Conservation (phyloP, 2,797 vertebrate species). For the Antrozous pallidus region DNA sequence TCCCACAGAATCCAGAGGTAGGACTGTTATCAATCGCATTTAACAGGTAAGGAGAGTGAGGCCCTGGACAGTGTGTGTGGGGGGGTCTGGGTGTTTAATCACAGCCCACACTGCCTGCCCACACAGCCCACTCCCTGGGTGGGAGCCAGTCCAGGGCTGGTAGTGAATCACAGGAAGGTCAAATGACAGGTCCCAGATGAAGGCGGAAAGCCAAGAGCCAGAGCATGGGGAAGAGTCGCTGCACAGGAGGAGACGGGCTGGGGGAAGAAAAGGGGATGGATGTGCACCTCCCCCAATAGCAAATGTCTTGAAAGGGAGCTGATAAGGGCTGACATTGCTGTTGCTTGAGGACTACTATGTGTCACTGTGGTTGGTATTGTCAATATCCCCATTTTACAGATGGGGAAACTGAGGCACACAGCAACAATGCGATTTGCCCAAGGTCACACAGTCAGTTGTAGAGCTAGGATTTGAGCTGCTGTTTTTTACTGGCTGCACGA, state of each 20-base stretch:
- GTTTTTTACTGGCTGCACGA: neutral
- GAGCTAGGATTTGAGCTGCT: neutral
- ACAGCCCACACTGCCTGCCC: neutral
- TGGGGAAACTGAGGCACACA: neutral
- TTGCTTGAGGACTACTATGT: fast-evolving
- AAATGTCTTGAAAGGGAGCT: neutral
- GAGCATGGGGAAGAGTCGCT: neutral
- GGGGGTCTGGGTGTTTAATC: neutral
- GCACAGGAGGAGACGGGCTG: neutral
- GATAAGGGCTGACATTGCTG: fast-evolving
- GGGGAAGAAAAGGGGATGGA: neutral
- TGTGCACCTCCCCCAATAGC: neutral
- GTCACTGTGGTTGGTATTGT: neutral
- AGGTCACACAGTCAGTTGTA: neutral
- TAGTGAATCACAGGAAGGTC: neutral
- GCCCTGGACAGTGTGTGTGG: neutral
- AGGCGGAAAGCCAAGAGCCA: neutral
- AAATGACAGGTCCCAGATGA: neutral
- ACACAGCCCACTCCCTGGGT: no score
- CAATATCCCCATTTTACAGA: neutral
- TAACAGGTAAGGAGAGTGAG: no score
- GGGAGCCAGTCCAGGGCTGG: neutral
- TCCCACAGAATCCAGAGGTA: no score
- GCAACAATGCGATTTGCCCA: neutral
- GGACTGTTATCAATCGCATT: no score